These are phyloP conservation scores for Catocala fraxini DNA, from an alignment of 2,888 invertebrate species.

Conservation along the genomic window DNA sequence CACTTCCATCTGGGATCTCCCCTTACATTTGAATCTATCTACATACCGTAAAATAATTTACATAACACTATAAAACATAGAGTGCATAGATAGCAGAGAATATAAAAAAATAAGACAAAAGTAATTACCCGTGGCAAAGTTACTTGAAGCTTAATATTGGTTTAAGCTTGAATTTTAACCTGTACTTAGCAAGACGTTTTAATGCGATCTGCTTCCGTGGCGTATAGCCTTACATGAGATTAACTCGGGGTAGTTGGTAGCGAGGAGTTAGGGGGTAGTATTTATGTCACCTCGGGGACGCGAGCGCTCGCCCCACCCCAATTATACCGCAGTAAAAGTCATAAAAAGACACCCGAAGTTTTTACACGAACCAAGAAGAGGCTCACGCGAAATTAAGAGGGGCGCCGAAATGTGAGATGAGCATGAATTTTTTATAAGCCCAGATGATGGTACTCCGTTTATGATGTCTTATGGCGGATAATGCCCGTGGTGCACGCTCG, in stretches of 20 bases:
- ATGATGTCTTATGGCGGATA: constrained; percentile 87
- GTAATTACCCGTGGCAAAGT: constrained; percentile 1
- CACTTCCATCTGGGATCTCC: constrained; percentile 67
- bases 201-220: constrained; percentile 74
- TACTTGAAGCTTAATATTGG: constrained; percentile 14
- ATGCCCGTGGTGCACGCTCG: constrained; percentile 81
- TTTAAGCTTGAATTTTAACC: constrained; percentile 58
- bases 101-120: neutral
- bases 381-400: constrained; percentile 87
- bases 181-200: constrained; percentile 69
- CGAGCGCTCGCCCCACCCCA: constrained; percentile 85
- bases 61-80: no score
- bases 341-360: constrained; percentile 88
- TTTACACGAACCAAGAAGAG: constrained; percentile 86
- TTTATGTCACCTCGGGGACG: constrained; percentile 88
- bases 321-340: constrained; percentile 88
- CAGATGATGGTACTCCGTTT: constrained; percentile 87
- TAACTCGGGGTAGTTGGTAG: constrained; percentile 79
- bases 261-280: constrained; percentile 78
- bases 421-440: constrained; percentile 87
- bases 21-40: constrained; percentile 39
- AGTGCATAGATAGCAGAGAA: neutral
- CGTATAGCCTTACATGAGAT: constrained; percentile 84
- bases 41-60: constrained; percentile 7
- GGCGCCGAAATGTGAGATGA: constrained; percentile 88